Evolutionary conservation across 2,113 vertebrate genomes (phyloP), one percentile per base, ranked within the genome.

Genomic region (Riparia riparia): DNA sequence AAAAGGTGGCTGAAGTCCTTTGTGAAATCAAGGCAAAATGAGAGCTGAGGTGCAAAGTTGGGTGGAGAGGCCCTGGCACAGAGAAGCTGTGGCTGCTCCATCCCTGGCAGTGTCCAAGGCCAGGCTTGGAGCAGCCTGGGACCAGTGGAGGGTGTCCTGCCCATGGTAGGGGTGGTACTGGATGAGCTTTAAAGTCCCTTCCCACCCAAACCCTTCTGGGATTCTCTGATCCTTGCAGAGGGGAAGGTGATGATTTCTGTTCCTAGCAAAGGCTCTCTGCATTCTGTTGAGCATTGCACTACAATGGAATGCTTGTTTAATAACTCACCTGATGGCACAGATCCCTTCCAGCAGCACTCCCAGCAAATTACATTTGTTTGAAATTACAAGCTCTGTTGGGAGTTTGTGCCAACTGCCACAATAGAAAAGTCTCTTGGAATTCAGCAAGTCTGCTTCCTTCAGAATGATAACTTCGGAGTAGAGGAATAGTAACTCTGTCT

Each of bases 281-380:
- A 12, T 63, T 88, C 88, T 63, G 26, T 34, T 16, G 60, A 89
- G 89, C 90, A 2, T 4, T 6, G 3, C 63, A 21, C 88, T 57
- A 6, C 66, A 54, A 86, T 77, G 92, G 41, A 47, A 95, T 50
- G 64, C 85, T 80, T 45, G 71, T 92, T 89, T 86, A 86, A 81
- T 70, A 54, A 71, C 76, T 65, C 69, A 76, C 76, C 68, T 78
- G 60, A 65, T 81, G 83, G 76, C 80, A 71, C 60, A 77, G 82
- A 53, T 91, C 68, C 86, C 79, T 94, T 89, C 76, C 69, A 95
- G 89, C 91, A 86, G 64, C 61, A 42, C 80, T 66, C 58, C 58
- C 72, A 66, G 32, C 71, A 81, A 90, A 95, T 84, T 78, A 24
- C 60, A 31, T 84, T 88, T 73, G 83, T 56, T 77, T 78, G 53